These are phyloP conservation scores for Rhyacophila evoluta DNA, from an alignment of 2,888 invertebrate species.

Conservation along the genomic window DNA sequence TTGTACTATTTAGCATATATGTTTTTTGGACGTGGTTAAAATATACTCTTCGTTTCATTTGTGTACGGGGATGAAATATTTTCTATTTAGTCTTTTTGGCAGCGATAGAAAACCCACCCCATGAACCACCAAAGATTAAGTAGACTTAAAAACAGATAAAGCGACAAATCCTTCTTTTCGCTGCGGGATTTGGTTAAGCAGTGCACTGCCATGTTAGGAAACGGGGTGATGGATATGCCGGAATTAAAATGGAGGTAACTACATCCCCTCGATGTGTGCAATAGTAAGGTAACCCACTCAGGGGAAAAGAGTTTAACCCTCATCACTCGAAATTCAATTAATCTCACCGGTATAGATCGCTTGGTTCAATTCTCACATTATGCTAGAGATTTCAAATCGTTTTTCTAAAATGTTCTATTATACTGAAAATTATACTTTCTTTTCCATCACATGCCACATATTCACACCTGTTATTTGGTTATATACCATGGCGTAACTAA, in stretches of 20 bases:
- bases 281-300: constrained; percentile 1
- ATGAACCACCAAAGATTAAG: constrained; percentile 47
- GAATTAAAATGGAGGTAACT: constrained; percentile 22
- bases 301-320: not conserved
- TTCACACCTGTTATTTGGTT: no score
- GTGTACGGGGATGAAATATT: not conserved
- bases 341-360: not conserved
- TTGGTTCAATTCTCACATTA: no score
- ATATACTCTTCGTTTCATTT: no score
- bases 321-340: not conserved
- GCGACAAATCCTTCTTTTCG: constrained; percentile 38
- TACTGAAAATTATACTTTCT: no score
- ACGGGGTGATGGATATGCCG: constrained; percentile 5
- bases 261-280: constrained; percentile 18
- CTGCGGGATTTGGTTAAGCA: constrained; percentile 13
- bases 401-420: no score
- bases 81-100: constrained; percentile 11
- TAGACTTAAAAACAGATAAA: constrained; percentile 51
- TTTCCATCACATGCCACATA: no score
- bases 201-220: constrained; percentile 14
- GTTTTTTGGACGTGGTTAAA: no score
- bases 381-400: no score
- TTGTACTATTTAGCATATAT: no score
- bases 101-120: constrained; percentile 22
- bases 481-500: no score